Percentiles rank a stretch among this genome's conserved stretches.
Conservation (phyloP, 2,113 vertebrate genomes). For the Pluvianellus socialis region DNA sequence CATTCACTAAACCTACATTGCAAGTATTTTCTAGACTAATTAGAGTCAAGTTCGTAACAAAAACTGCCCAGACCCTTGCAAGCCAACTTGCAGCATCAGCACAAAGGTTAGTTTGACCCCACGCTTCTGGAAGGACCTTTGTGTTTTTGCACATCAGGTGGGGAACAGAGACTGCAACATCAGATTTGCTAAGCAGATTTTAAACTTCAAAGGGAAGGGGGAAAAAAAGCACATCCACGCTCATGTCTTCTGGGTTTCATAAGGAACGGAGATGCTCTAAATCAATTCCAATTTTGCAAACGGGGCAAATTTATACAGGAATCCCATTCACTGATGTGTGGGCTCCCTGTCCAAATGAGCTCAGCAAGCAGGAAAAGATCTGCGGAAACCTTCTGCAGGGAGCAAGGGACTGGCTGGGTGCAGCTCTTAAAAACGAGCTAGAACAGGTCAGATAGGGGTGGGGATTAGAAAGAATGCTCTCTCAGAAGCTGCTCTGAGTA, state of each 20-base stretch:
- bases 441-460: slow-evolving; percentile 54
- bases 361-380: background rate
- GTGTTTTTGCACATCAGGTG: background rate
- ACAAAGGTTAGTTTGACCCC: background rate
- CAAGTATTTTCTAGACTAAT: background rate
- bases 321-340: background rate
- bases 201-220: background rate
- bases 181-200: background rate
- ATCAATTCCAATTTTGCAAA: background rate
- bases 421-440: slow-evolving; percentile 47
- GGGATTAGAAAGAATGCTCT: slow-evolving; percentile 56
- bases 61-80: background rate
- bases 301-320: background rate
- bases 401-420: slow-evolving; percentile 3
- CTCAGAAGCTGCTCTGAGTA: background rate
- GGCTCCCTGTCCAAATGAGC: background rate
- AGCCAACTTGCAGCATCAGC: background rate
- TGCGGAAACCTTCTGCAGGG: background rate
- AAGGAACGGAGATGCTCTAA: background rate
- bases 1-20: background rate
- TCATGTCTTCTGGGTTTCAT: background rate
- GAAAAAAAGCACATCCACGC: background rate
- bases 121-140: background rate
- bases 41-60: background rate
- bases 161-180: background rate